Percentiles rank a stretch among this genome's conserved stretches.
Evolutionary conservation across 1,140 invertebrate genomes (phyloP).

Genomic region (Oryctes rhinoceros): DNA sequence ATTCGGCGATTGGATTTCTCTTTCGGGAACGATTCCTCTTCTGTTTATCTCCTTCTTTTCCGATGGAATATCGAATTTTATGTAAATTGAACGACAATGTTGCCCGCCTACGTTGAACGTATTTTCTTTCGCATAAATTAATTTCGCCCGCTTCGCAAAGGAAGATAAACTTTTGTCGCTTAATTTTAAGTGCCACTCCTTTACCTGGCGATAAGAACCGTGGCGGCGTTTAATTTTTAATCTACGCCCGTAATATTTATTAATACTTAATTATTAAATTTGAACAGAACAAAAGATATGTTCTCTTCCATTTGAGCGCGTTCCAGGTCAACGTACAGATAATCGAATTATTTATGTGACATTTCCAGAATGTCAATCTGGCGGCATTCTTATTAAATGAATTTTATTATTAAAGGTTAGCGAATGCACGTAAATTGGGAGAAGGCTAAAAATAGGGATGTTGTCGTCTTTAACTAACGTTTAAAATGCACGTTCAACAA

Average conservation of each 20-base stretch:
- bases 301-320: neutral
- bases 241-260: neutral
- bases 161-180: neutral
- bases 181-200: neutral
- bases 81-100: neutral
- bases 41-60: neutral
- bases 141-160: neutral
- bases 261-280: neutral
- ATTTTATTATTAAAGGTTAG: neutral
- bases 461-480: neutral
- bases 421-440: neutral
- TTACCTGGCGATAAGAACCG: neutral
- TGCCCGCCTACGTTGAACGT: neutral
- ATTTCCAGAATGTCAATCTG: neutral
- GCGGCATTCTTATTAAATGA: neutral
- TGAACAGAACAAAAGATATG: neutral
- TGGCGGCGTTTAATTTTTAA: neutral
- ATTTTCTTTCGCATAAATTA: neutral
- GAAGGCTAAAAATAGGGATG: neutral
- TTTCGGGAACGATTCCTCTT: neutral
- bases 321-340: neutral
- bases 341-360: neutral
- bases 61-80: neutral
- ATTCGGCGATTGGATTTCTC: neutral
- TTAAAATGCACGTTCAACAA: neutral